These are phyloP conservation scores for Bombyx mori DNA, from an alignment of 1,140 invertebrate genomes.

Conservation along the genomic window ASM3026992v2 NC_085117.1:14478001-14478500, in stretches of 20 bases:
- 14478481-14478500: slow-evolving; percentile 11
- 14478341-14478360: background rate
- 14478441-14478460: slow-evolving; percentile 11
- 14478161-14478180: slow-evolving; percentile 38
- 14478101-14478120: slow-evolving; percentile 51
- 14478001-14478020: slow-evolving; percentile 30
- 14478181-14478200: slow-evolving; percentile 51
- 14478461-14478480: slow-evolving; percentile 13
- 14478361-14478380: background rate
- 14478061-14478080: slow-evolving; percentile 54
- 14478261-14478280: background rate
- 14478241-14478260: slow-evolving; percentile 16
- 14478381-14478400: background rate
- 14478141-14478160: slow-evolving; percentile 54
- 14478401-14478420: slow-evolving; percentile 3
- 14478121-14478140: slow-evolving; percentile 58
- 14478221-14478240: slow-evolving; percentile 45
- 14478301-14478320: background rate
- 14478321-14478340: background rate
- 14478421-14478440: slow-evolving; percentile 16
- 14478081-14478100: slow-evolving; percentile 68
- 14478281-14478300: background rate
- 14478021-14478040: slow-evolving; percentile 19
- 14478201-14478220: slow-evolving; percentile 44
- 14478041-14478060: slow-evolving; percentile 46